Base-by-base conservation (phyloP, 2,113 vertebrate genomes). In the Todiramphus saurophagus region DNA sequence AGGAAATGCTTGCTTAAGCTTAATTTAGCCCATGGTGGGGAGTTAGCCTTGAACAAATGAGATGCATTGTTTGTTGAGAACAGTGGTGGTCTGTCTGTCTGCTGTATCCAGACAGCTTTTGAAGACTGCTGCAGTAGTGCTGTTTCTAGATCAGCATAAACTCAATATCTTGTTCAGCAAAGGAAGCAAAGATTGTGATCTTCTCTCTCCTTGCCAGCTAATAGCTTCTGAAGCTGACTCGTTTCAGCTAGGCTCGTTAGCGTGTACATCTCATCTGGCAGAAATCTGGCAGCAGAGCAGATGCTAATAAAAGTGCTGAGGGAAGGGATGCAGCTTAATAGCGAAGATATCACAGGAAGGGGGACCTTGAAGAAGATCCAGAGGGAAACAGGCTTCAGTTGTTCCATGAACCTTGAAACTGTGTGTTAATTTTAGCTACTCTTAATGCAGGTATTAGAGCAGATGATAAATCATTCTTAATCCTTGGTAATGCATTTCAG, bases 91-190 rank as follows among this genome's bases (percentile, higher is more conserved):
- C 11, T 3, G n/a, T 51, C 13, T 35, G 62, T 19, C 41, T 85
- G 64, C 87, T 86, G 63, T 16, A 66, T 67, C 75, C 77, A 6
- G 31, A 51, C 31, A 73, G 58, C 70, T 51, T 3, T 31, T 60
- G 27, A 16, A 39, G 43, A 41, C 30, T 56, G 74, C 89, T 64
- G 92, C 75, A 50, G 51, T 3, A 21, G 46, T 56, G 48, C 77
- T 94, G 20, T 91, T 93, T 95, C 80, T 74, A 78, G 76, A 78
- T 83, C 56, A 68, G 63, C 82, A 88, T 60, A 82, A 90, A 82
- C 37, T 72, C 63, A 80, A 1, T 43, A 24, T 63, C 35, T 78
- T 81, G 24, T 53, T 95, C 30, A 30, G 60, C 3, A 1, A 33
- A 77, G 63, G 66, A 75, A 41, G 67, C 58, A 83, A 70, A 78